phyloP scores from a whole-genome alignment of 2,797 vertebrate genomes.

The Megalops cyprinoides region DNA sequence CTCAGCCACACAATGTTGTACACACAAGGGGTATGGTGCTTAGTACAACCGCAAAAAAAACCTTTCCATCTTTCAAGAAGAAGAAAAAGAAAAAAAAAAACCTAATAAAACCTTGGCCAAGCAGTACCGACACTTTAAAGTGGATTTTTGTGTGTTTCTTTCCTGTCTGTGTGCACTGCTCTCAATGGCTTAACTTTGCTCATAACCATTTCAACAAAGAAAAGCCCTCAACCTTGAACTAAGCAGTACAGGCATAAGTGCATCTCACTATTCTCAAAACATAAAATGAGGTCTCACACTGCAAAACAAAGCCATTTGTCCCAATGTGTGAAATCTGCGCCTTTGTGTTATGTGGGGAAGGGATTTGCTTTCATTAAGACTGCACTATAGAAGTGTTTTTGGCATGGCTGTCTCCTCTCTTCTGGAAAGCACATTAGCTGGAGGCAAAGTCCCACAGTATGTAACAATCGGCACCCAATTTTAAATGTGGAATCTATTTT shows the following conservation, averaged over 20 bases:
- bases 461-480: too few species aligned
- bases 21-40: slow-evolving; percentile 50
- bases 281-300: too few species aligned
- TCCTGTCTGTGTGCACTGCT: slow-evolving; percentile 5
- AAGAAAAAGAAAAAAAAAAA: background rate
- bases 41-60: slow-evolving; percentile 24
- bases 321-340: too few species aligned
- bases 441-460: too few species aligned
- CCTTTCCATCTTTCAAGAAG: background rate
- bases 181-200: background rate
- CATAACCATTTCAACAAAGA: background rate
- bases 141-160: background rate
- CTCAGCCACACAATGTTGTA: slow-evolving; percentile 28
- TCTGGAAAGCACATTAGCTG: too few species aligned
- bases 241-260: background rate
- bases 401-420: too few species aligned
- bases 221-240: background rate
- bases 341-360: too few species aligned
- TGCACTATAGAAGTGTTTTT: too few species aligned
- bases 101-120: slow-evolving; percentile 7
- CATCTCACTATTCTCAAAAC: too few species aligned
- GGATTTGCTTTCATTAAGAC: too few species aligned
- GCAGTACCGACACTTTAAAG: slow-evolving; percentile 8
- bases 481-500: too few species aligned
- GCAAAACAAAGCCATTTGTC: too few species aligned